A percentile compares a stretch with the other conserved stretches of the same genome.
Conservation (phyloP, 2,888 invertebrate genomes). For the Amphipyra tragopoginis region DNA sequence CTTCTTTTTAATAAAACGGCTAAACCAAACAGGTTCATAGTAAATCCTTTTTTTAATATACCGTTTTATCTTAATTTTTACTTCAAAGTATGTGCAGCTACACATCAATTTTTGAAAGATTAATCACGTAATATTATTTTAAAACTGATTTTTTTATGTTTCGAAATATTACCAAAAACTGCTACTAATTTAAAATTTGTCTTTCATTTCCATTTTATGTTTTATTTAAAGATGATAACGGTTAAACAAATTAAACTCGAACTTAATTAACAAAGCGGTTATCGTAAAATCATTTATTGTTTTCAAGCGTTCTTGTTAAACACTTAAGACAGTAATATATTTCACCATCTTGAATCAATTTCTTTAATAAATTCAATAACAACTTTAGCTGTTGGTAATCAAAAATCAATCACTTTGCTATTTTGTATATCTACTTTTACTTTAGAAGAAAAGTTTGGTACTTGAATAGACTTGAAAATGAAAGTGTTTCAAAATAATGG, state of each 20-base stretch:
- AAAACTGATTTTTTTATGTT: neutral
- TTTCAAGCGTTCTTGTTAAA: constrained; percentile 33
- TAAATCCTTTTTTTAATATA: too few species aligned
- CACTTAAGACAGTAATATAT: constrained; percentile 38
- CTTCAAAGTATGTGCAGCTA: too few species aligned
- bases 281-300: constrained; percentile 32
- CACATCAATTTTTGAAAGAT: too few species aligned
- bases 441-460: constrained; percentile 15
- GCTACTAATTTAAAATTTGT: too few species aligned
- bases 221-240: too few species aligned
- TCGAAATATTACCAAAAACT: neutral
- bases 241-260: constrained; percentile 2
- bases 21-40: too few species aligned
- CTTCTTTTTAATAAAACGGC: too few species aligned
- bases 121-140: too few species aligned
- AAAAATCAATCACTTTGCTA: constrained; percentile 44
- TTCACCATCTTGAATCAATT: constrained; percentile 34
- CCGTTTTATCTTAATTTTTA: too few species aligned
- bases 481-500: too few species aligned
- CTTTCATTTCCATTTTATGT: too few species aligned
- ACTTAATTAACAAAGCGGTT: constrained; percentile 20
- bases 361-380: constrained; percentile 40
- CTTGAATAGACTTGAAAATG: neutral
- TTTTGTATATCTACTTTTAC: constrained; percentile 18
- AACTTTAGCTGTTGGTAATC: constrained; percentile 46